A percentile compares a stretch with the other conserved stretches of the same genome.
phyloP scores from a whole-genome alignment of 92 coral and sea anemone species.

The Epizoanthus illoricatus region DNA sequence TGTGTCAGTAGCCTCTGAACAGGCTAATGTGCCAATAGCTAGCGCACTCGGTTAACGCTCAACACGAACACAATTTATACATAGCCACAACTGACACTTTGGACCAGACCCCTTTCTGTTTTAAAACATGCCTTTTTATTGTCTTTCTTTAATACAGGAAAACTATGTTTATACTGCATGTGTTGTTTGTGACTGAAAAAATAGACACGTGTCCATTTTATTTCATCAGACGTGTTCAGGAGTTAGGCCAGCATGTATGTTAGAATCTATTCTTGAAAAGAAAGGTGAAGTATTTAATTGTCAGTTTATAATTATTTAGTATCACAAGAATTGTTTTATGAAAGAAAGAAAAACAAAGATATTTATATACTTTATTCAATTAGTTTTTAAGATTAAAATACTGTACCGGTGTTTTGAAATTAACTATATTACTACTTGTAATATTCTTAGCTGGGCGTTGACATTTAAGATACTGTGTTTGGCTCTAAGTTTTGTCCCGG shows the following conservation, averaged over 20 bases:
- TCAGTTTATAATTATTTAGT: slow-evolving; percentile 6
- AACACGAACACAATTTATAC: neutral
- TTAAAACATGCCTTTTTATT: neutral
- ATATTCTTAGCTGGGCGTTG: too few species aligned
- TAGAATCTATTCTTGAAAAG: neutral
- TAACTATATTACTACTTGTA: neutral
- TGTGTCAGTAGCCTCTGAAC: neutral
- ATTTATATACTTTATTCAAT: slow-evolving; percentile 1
- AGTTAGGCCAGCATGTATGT: too few species aligned
- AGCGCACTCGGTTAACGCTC: neutral
- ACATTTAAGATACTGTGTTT: too few species aligned
- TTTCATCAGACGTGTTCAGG: too few species aligned
- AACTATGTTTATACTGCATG: neutral
- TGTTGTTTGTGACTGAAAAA: neutral
- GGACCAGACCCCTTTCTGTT: neutral
- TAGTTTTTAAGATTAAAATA: neutral
- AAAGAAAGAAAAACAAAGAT: neutral
- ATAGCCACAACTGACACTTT: neutral
- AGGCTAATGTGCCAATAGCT: neutral
- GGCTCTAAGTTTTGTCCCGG: too few species aligned
- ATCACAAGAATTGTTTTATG: slow-evolving; percentile 7
- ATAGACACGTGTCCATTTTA: too few species aligned
- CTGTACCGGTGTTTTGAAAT: neutral
- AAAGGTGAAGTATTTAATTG: slow-evolving; percentile 5
- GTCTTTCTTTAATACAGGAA: neutral